Evolutionary conservation across 2,888 invertebrate species (phyloP).

Genomic region (Carcina quercana): DNA sequence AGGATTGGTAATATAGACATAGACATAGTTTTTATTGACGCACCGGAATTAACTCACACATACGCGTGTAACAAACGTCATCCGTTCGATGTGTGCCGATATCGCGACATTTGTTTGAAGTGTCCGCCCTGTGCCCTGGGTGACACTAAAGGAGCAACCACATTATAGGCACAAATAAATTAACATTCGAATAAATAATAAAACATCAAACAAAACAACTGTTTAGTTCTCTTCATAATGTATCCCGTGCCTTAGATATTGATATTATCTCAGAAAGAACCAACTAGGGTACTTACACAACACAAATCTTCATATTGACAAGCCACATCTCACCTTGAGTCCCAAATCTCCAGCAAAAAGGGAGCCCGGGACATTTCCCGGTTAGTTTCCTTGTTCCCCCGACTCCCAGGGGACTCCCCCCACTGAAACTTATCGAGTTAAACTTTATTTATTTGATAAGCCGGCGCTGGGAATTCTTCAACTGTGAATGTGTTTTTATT

Average conservation of each 20-base stretch:
- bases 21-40: too few species aligned
- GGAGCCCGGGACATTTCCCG: too few species aligned
- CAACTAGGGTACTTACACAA: too few species aligned
- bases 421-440: conserved; percentile 49
- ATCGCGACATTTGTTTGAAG: too few species aligned
- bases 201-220: not conserved
- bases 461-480: conserved; percentile 16
- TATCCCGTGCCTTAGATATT: not conserved
- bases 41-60: too few species aligned
- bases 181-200: not conserved
- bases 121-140: too few species aligned
- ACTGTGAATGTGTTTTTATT: conserved; percentile 13
- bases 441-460: conserved; percentile 50
- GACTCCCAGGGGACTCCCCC: conserved; percentile 25
- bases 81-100: too few species aligned
- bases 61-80: too few species aligned
- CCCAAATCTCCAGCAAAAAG: conserved; percentile 3
- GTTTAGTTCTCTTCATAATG: not conserved
- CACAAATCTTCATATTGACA: not conserved
- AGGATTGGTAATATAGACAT: too few species aligned
- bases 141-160: too few species aligned
- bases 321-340: not conserved
- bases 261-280: too few species aligned
- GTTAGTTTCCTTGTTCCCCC: conserved; percentile 31
- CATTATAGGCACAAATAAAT: not conserved